phyloP scores from a whole-genome alignment of 1,140 invertebrate genomes.

The Zaprionus davidi region DNA sequence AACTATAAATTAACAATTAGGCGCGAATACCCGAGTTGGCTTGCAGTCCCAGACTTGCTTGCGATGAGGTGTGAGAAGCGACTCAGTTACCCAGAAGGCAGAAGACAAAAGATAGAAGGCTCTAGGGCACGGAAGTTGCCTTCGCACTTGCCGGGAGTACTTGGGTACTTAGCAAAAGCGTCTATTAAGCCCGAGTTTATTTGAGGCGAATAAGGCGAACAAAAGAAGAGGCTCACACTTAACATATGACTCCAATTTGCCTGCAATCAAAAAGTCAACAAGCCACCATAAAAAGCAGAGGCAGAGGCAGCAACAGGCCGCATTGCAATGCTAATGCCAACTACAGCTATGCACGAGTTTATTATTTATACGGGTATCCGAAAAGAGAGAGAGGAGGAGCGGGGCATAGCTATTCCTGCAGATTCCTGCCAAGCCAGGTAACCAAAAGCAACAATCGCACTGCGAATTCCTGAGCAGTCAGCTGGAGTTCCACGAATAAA shows the following conservation, averaged over 20 bases:
- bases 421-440: conserved; percentile 28
- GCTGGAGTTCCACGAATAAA: conserved; percentile 62
- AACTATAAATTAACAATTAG: conserved; percentile 66
- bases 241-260: conserved; percentile 25
- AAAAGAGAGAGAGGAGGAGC: background rate
- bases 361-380: conserved; percentile 63
- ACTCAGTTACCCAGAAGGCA: conserved; percentile 20
- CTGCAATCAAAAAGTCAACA: conserved; percentile 56
- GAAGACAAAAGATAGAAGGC: conserved; percentile 1
- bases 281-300: conserved; percentile 46
- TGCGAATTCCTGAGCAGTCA: conserved; percentile 46
- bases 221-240: conserved; percentile 23
- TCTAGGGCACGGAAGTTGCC: conserved; percentile 18
- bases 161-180: conserved; percentile 22
- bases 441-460: conserved; percentile 55
- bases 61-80: conserved; percentile 13
- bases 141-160: background rate
- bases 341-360: conserved; percentile 69
- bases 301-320: conserved; percentile 20
- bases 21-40: background rate
- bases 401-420: background rate
- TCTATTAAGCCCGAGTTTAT: conserved; percentile 1
- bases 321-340: conserved; percentile 47
- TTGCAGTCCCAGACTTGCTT: too few species aligned
- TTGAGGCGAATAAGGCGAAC: conserved; percentile 6